A percentile compares a stretch with the other conserved stretches of the same genome.
Conservation (phyloP, 92 coral and sea anemone genomes). For the Desmophyllum pertusum region DNA sequence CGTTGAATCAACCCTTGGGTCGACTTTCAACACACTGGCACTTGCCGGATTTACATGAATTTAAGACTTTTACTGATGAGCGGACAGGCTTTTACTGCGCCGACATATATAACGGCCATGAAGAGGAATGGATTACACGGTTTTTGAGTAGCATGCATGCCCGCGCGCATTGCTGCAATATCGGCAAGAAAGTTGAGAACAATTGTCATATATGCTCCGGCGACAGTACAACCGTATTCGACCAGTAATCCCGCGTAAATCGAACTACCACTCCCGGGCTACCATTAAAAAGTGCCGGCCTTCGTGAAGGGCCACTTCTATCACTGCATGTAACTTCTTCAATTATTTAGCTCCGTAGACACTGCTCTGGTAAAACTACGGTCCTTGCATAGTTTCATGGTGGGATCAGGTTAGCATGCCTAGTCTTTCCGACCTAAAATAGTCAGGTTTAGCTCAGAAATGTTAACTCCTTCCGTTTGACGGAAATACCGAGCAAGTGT, state of each 20-base stretch:
- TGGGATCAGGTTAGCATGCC: neutral
- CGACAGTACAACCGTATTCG: neutral
- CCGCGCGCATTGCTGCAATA: neutral
- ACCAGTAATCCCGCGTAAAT: neutral
- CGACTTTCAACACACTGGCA: neutral
- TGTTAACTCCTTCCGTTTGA: slow-evolving; percentile 13
- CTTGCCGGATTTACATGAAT: slow-evolving; percentile 5
- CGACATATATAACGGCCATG: neutral
- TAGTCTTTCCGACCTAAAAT: neutral
- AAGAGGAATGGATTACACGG: neutral
- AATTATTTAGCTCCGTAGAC: neutral
- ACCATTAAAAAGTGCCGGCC: neutral
- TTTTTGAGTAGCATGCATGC: neutral
- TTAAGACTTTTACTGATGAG: slow-evolving; percentile 2
- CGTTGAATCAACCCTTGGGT: slow-evolving; percentile 19
- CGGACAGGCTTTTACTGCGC: neutral
- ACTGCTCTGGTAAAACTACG: neutral
- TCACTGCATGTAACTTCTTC: neutral
- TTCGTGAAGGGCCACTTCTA: neutral
- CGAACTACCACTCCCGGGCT: neutral
- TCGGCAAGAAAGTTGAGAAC: too few relatives aligned
- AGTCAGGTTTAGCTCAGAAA: neutral
- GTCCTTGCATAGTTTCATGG: neutral
- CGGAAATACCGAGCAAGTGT: slow-evolving; percentile 36
- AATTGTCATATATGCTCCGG: neutral